Base-by-base conservation (phyloP, 2,113 vertebrate genomes). In the Procapra przewalskii region DNA sequence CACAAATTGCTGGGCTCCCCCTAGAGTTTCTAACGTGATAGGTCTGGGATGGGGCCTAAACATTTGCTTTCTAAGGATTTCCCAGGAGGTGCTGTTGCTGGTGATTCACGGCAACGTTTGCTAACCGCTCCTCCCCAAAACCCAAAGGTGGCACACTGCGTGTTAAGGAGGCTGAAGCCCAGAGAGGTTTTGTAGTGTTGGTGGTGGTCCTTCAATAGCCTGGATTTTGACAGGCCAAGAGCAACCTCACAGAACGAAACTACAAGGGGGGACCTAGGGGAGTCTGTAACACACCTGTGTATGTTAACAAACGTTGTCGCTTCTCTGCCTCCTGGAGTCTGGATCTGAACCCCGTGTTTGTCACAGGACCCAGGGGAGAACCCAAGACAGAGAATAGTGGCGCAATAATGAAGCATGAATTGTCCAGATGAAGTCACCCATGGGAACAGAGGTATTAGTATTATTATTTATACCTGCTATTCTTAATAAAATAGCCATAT, bases 381-480 rank as follows among this genome's bases (percentile, higher is more conserved):
- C 50, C 81, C 97, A 91, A 94, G 67, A 94, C 81, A 97, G 52
- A 96, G 57, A 95, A 67, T 96, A 98, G 92, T 98, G 90, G 95
- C 92, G 57, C 92, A 83, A 77, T 97, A 96, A 96, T 95, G 88
- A 97, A 97, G 67, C 94, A 97, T 95, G 96, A 98, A 94, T 97
- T 96, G 89, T 23, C 92, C 94, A 97, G 92, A 95, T 89, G 97
- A 98, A 93, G 97, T 27, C 94, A 93, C 90, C 97, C 91, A 45
- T 97, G 97, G 97, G 94, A 95, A 79, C 59, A 96, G 97, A 97
- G 97, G 95, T 94, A 95, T 97, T 86, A 59, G n/a, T 92, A n/a
- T 79, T 75, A 94, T 85, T 81, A n/a, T 84, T 96, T 96, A 75
- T 96, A 94, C 62, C 62, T 94, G 48, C 75, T 95, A 0, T 77